phyloP scores from a whole-genome alignment of 2,113 vertebrate genomes.

The Scopus umbretta region DNA sequence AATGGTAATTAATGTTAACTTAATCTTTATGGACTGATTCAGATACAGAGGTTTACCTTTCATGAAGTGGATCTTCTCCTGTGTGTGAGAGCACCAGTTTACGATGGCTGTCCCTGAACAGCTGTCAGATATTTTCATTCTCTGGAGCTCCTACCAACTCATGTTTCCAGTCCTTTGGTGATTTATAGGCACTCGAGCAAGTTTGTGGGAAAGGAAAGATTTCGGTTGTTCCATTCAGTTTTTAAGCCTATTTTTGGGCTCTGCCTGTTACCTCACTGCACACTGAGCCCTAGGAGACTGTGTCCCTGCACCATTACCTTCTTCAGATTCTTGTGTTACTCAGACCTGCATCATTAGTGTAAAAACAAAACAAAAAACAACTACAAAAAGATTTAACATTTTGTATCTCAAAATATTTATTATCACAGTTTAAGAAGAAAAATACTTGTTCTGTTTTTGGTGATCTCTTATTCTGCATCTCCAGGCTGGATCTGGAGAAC shows the following conservation, averaged over 20 bases:
- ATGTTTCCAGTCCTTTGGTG: background rate
- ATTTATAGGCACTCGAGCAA: background rate
- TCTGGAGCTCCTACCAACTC: background rate
- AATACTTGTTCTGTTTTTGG: background rate
- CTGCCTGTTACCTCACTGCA: background rate
- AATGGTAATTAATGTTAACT: background rate
- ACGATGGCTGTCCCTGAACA: background rate
- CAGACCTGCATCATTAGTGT: background rate
- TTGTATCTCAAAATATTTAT: background rate
- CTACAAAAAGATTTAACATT: background rate
- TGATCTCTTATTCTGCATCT: background rate
- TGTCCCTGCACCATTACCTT: background rate
- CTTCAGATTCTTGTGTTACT: background rate
- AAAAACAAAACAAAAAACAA: background rate
- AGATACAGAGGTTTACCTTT: background rate
- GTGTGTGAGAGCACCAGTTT: background rate
- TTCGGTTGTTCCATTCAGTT: background rate
- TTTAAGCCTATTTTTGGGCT: background rate
- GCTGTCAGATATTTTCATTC: background rate
- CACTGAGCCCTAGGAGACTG: background rate
- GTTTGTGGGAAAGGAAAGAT: background rate
- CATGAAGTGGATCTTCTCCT: background rate
- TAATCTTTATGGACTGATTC: background rate
- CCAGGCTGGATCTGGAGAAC: background rate
- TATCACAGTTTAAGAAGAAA: background rate